Percentiles rank a stretch among this genome's conserved stretches.
These are phyloP conservation scores for Silurus asotus DNA, from an alignment of 2,113 vertebrate species.

Conservation along the genomic window DNA sequence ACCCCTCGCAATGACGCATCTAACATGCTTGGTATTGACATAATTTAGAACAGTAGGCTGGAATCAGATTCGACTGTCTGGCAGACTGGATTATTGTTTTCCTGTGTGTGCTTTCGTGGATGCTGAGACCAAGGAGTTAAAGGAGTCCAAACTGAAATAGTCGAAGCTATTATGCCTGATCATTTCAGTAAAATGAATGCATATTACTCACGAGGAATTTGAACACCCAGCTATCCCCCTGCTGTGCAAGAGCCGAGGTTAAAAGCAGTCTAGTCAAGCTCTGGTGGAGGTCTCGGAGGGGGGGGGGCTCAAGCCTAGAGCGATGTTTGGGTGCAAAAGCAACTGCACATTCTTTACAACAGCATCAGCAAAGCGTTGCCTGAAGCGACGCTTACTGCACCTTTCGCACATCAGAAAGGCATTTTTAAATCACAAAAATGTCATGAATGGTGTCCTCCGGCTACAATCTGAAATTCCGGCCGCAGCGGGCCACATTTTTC, in stretches of 20 bases:
- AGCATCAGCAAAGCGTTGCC: slow-evolving; percentile 28
- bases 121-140: neutral
- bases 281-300: neutral
- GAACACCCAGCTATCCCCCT: neutral
- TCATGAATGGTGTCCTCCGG: slow-evolving; percentile 41
- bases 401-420: slow-evolving; percentile 37
- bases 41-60: neutral
- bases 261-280: neutral
- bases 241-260: neutral
- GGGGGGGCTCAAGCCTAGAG: slow-evolving; percentile 17
- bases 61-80: neutral
- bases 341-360: slow-evolving; percentile 19
- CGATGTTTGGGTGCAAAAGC: slow-evolving; percentile 14
- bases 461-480: slow-evolving; percentile 46
- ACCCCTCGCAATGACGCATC: neutral
- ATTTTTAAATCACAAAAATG: slow-evolving; percentile 46
- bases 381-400: slow-evolving; percentile 14
- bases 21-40: neutral
- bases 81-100: neutral
- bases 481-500: slow-evolving; percentile 29
- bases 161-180: slow-evolving; percentile 12
- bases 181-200: slow-evolving; percentile 6
- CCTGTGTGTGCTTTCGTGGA: neutral
- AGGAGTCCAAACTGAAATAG: neutral
- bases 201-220: neutral